Base-by-base conservation (phyloP, 2,797 vertebrate species). In the Gephyroberyx darwinii region DNA sequence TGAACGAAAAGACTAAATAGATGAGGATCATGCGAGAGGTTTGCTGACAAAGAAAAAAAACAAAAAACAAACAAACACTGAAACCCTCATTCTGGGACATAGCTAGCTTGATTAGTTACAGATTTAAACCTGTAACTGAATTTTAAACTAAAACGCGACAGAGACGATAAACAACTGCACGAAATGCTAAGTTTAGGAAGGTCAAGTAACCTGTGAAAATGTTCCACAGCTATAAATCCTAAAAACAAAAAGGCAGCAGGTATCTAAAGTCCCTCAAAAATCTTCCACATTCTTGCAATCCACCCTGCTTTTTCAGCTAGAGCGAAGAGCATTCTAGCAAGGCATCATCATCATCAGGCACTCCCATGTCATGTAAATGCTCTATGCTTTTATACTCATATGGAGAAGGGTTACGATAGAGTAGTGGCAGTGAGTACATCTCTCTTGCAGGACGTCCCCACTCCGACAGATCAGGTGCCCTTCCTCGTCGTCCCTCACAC, bases 361-460 rank as follows among this genome's bases (percentile, higher is more conserved):
- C 90, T 91, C 86, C 90, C 91, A 84, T 89, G 89, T 92, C 90
- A 92, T 90, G 89, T 92, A 92, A 93, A 92, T 93, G 92, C 92
- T 93, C 92, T 93, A 91, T 92, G 91, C 84, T 91, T 86, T 89
- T 78, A 93, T 93, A 94, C 93, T 95, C 90, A 93, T 93, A 93
- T 92, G 93, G 93, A 94, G 93, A 93, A 94, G 93, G 93, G 94
- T 94, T 94, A 94, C 94, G 94, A 94, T 94, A 95, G 92, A 96
- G 96, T 93, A 94, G 93, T 96, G 95, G 96, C 96, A 97, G 96
- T 95, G 94, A 95, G 94, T 99, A 99, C 98, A 99, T 99, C 98
- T 97, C 95, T 98, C 97, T 97, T 99, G 98, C 92, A 99, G 97
- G 96, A 97, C 97, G 97, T 99, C 98, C 95, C 98, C 98, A 97